These are phyloP conservation scores for Epirrhoe alternata DNA, from an alignment of 2,888 invertebrate genomes.

Conservation along the genomic window DNA sequence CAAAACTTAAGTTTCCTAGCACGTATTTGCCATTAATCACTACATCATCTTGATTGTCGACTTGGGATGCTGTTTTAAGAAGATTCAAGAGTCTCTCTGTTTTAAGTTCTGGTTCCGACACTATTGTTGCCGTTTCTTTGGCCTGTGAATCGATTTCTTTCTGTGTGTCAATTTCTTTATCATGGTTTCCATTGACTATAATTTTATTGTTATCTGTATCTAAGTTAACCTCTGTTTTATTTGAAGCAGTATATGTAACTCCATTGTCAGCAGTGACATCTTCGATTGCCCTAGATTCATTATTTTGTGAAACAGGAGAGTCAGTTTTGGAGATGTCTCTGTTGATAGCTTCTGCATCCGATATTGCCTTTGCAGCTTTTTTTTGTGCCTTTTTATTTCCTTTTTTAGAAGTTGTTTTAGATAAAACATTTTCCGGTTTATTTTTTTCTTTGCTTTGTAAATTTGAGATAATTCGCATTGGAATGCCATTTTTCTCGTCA, in stretches of 20 bases:
- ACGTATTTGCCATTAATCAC: conserved; percentile 28
- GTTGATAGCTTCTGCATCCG: background rate
- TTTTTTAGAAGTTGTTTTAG: conserved; percentile 4
- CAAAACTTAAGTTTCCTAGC: conserved; percentile 33
- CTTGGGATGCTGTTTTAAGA: conserved; percentile 19
- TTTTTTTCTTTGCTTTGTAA: background rate
- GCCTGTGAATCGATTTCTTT: background rate
- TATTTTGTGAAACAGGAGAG: background rate
- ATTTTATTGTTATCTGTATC: background rate
- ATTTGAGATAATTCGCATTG: background rate
- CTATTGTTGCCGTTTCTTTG: background rate
- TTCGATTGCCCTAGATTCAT: background rate
- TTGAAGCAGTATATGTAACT: background rate
- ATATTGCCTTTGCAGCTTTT: conserved; percentile 16
- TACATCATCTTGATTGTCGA: conserved; percentile 21
- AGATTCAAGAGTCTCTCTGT: conserved; percentile 17
- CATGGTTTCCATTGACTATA: too few species aligned
- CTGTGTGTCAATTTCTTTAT: background rate
- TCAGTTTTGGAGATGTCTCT: background rate
- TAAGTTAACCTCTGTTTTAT: background rate
- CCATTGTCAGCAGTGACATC: background rate
- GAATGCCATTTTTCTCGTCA: conserved; percentile 1
- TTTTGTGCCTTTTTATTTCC: conserved; percentile 20
- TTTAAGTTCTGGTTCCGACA: background rate
- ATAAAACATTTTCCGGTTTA: background rate